Conservation (phyloP, 2,797 vertebrate genomes). For the Semotilus atromaculatus region DNA sequence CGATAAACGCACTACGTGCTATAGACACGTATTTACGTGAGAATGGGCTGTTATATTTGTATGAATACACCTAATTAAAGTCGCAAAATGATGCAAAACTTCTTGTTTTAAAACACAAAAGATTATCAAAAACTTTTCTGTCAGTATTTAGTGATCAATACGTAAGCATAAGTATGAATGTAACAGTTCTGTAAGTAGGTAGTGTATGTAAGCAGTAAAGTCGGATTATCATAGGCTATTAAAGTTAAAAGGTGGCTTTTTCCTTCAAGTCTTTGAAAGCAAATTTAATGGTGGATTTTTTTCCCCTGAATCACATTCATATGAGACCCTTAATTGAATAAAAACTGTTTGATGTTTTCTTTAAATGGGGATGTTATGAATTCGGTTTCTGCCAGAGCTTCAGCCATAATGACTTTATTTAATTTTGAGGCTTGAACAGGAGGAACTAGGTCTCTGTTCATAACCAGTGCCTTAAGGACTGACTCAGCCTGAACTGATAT, state of each 20-base stretch:
- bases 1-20: too few relatives aligned
- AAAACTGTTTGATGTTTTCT: constrained; percentile 37
- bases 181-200: background rate
- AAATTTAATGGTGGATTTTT: constrained; percentile 14
- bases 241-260: background rate
- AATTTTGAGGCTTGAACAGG: constrained; percentile 42
- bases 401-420: constrained; percentile 39
- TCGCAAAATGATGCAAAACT: too few relatives aligned
- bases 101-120: background rate
- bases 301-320: background rate
- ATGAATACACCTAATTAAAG: background rate
- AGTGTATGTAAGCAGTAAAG: background rate
- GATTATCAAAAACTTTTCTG: background rate
- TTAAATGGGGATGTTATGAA: constrained; percentile 18
- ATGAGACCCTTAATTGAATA: constrained; percentile 38
- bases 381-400: constrained; percentile 32
- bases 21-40: too few relatives aligned
- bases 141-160: background rate
- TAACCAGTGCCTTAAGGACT: constrained; percentile 52
- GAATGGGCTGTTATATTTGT: too few relatives aligned
- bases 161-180: background rate
- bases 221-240: background rate
- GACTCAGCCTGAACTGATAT: constrained; percentile 33
- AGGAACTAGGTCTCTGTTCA: constrained; percentile 43
- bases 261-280: background rate